Base-by-base conservation (phyloP, 2,113 vertebrate species). In the Noturus placidus region DNA sequence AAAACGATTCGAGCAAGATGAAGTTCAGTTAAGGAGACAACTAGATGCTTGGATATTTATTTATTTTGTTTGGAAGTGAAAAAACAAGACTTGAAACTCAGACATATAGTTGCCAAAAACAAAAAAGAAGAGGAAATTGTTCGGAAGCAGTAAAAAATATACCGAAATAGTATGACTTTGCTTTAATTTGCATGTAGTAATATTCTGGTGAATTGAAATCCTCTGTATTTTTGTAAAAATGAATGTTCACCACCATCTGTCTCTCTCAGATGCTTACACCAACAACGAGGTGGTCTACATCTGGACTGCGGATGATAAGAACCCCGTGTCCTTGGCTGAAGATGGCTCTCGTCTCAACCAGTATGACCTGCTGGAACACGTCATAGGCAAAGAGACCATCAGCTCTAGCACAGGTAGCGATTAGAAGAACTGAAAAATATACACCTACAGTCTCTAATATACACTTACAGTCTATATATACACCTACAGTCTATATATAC, bases 261-360 rank as follows among this genome's bases (percentile, higher is more conserved):
- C n/a, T 87, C 14, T 61, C 65, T 0, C 92, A 99, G 98, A 99
- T 94, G 98, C 98, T 54, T 99, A 99, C 92, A 99, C 98, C 42
- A 99, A 97, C 85, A 97, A 98, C 0, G 98, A 99, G 93, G 98
- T 99, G 85, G 95, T 99, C 92, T 99, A 99, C 91, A 96, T 97
- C 83, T 99, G 98, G 98, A 99, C 97, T 5, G 96, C 96, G 84
- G 98, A 97, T 1, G 96, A 97, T 72, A 96, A 97, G 86, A 96
- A 94, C 52, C 98, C 98, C 0, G 98, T 99, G 30, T 94, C 97
- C 83, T 97, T 99, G 67, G 98, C 98, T 0, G 96, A 97, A 83
- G 98, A 97, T 50, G 97, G 98, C n/a, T 99, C 98, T 78, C 95
- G 98, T 67, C 95, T 99, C 86, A 99, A 99, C 92, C 98, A 99